Base-by-base conservation (phyloP, 2,888 invertebrate species). In the Protophormia terraenovae region DNA sequence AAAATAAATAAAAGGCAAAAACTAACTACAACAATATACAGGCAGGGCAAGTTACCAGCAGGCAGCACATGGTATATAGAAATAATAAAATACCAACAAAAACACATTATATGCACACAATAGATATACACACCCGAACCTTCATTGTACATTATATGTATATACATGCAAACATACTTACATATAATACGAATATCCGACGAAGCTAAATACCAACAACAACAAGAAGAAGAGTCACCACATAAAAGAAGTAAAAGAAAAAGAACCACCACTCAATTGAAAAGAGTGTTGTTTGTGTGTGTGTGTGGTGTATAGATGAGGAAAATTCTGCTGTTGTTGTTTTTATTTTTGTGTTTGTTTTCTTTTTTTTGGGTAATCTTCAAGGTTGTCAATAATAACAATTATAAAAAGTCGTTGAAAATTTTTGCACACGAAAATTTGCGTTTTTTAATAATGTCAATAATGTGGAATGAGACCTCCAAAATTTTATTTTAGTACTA, bases 191-290 rank as follows among this genome's bases (percentile, higher is more conserved):
- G 69, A 78, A 64, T 19, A 71, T 29, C n/a, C n/a, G n/a, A 82
- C 73, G 78, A 85, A 73, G 85, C 72, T 81, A 66, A 73, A 78
- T 10, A 82, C n/a, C 12, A 16, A 29, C 19, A 71, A 78, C 12
- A 16, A 41, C 19, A 35, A 19, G 6, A 72, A 22, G 38, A 69
- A 32, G 16, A 16, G 8, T 38, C 3, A 3, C n/a, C n/a, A n/a
- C n/a, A 16, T 32, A 41, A 6, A 50, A 19, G 50, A 22, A 50
- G 24, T 19, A 71, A 3, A 55, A 71, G 32, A 67, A 77, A 67
- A 50, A 47, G 71, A 83, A 77, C 77, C 72, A 83, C 67, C 66
- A 83, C 81, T 85, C 84, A 78, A 75, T 82, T 82, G 73, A 85
- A 82, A 78, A 62, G 77, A 85, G 85, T 80, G 58, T 78, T n/a